Base-by-base conservation (phyloP, 2,888 invertebrate species). In the Zhuqinia jingwanae region DNA sequence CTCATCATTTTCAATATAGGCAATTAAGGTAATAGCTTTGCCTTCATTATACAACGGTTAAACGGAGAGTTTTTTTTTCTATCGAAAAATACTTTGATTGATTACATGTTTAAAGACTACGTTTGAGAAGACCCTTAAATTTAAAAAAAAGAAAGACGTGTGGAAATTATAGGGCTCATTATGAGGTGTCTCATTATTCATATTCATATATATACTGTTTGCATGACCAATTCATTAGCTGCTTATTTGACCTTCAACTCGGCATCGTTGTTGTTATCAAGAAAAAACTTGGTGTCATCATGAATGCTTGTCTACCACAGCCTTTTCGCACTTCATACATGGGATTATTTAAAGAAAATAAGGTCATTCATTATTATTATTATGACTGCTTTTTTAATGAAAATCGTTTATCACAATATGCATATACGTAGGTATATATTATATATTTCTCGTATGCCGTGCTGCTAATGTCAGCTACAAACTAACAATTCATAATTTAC, bases 211-310 rank as follows among this genome's bases (percentile, higher is more conserved):
- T 25, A n/a, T n/a, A n/a, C n/a, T n/a, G n/a, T 73, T 50, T 25
- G 15, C 73, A 25, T 73, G 73, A 73, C 25, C 50, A 73, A 50
- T 25, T 73, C 73, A 73, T 73, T 47, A 73, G 22, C n/a, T 50
- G n/a, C 15, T 25, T n/a, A 36, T 60, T 60, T 22, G 58, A 60
- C 58, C 58, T 60, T 60, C 58, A 60, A 60, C 58, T 60, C 20
- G 22, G 27, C 17, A 27, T 25, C 2, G 17, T 53, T 53, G 6
- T 50, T 2, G 10, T 15, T 50, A 15, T 11, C 13, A 53, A 53
- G 36, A 36, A 36, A 36, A 36, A 36, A 36, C 8, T 6, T 36
- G 8, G 3, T 36, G 15, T 13, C 3, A n/a, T 53, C 56, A n/a
- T 17, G 15, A 10, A 17, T 5, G 1, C 10, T 53, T 53, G 17